These are phyloP conservation scores for Megaptera novaeangliae DNA, from an alignment of 2,113 vertebrate genomes.

Conservation along the genomic window DNA sequence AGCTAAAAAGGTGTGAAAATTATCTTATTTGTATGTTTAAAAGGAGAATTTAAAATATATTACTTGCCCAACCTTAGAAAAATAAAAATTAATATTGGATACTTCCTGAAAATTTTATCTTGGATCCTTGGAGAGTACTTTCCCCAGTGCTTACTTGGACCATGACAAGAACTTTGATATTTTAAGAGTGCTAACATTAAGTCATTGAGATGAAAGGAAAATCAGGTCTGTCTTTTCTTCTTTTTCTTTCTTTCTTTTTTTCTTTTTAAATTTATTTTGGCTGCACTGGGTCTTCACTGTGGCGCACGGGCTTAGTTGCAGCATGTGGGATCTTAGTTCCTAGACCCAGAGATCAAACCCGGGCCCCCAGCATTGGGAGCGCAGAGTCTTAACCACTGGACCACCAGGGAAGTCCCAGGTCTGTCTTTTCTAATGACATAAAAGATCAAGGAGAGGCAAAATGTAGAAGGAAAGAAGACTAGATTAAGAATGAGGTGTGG, in stretches of 20 bases:
- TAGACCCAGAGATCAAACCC: too few species aligned
- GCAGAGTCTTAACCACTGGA: too few species aligned
- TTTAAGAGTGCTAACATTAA: background rate
- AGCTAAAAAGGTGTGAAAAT: slow-evolving; percentile 40
- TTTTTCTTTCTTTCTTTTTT: background rate
- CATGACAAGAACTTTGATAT: background rate
- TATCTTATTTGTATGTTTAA: slow-evolving; percentile 58
- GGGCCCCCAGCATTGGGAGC: too few species aligned
- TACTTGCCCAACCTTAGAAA: slow-evolving; percentile 45
- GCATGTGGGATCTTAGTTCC: too few species aligned
- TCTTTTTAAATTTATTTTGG: too few species aligned
- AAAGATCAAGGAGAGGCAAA: background rate
- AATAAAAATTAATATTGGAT: slow-evolving; percentile 53
- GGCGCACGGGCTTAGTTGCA: too few species aligned
- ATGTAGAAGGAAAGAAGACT: background rate
- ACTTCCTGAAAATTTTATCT: slow-evolving; percentile 30
- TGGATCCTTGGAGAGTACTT: slow-evolving; percentile 52
- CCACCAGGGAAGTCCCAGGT: background rate
- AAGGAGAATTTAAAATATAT: slow-evolving; percentile 50
- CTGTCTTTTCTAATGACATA: background rate
- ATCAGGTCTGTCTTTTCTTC: background rate
- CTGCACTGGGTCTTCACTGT: too few species aligned
- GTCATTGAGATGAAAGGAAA: background rate
- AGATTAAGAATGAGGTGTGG: background rate
- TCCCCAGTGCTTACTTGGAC: background rate